These are phyloP conservation scores for Tethea ocularis DNA, from an alignment of 2,888 invertebrate species.

Conservation along the genomic window DNA sequence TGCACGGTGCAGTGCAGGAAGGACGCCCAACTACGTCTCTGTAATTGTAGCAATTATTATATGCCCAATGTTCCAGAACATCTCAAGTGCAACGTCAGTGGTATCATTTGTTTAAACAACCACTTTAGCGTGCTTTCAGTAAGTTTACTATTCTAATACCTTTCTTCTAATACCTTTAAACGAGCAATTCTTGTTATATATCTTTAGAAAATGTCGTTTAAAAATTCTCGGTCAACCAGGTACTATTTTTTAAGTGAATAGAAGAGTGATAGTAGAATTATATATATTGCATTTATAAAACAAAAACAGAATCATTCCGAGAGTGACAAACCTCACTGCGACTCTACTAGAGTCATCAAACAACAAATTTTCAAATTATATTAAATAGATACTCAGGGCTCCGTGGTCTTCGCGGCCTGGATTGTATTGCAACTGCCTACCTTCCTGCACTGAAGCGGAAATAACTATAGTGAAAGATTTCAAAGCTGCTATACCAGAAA, in stretches of 20 bases:
- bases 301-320: no score
- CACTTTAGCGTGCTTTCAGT: slow-evolving; percentile 86
- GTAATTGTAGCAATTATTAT: slow-evolving; percentile 88
- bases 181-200: no score
- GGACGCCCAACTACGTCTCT: slow-evolving; percentile 85
- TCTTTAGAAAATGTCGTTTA: no score
- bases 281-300: no score
- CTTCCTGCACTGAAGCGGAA: slow-evolving; percentile 90
- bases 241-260: no score
- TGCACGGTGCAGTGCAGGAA: slow-evolving; percentile 90
- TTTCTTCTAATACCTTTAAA: no score
- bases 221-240: no score
- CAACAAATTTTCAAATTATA: not conserved
- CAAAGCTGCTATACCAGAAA: slow-evolving; percentile 51
- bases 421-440: slow-evolving; percentile 87
- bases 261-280: no score
- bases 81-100: slow-evolving; percentile 85
- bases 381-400: slow-evolving; percentile 66
- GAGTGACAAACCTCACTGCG: no score
- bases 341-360: no score
- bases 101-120: slow-evolving; percentile 86
- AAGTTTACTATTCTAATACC: no score
- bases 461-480: slow-evolving; percentile 85
- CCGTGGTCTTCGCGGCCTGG: slow-evolving; percentile 82
- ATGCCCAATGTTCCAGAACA: slow-evolving; percentile 85